Conservation (phyloP, 2,797 vertebrate genomes). For the Etheostoma perlongum region DNA sequence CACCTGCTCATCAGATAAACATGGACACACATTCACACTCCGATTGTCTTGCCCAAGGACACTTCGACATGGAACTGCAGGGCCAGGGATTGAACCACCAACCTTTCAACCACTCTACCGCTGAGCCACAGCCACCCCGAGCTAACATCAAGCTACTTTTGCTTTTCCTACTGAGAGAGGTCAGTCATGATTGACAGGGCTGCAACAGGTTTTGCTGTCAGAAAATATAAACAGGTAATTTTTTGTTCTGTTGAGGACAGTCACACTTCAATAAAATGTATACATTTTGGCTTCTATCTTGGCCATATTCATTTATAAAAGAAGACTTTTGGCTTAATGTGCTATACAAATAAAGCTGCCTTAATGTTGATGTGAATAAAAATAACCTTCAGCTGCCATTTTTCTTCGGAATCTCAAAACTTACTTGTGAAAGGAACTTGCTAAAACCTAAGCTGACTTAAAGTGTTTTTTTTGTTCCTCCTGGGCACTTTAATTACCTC, state of each 20-base stretch:
- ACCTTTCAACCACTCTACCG: too few species aligned
- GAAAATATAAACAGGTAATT: slow-evolving; percentile 9
- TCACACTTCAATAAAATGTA: neutral
- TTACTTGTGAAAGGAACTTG: slow-evolving; percentile 53
- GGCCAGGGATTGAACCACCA: too few species aligned
- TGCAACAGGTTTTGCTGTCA: neutral
- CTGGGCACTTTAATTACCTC: slow-evolving; percentile 72
- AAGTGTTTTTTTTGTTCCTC: slow-evolving; percentile 46
- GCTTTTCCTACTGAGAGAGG: neutral
- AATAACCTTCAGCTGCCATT: neutral
- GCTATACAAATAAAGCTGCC: too few species aligned
- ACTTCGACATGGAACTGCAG: too few species aligned
- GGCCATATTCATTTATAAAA: neutral
- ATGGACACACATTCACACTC: too few species aligned
- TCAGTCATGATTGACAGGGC: neutral
- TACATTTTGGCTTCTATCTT: neutral
- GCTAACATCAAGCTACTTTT: neutral
- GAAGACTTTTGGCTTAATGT: neutral
- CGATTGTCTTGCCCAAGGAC: too few species aligned
- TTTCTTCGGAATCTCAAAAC: slow-evolving; percentile 34
- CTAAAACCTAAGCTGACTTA: slow-evolving; percentile 13
- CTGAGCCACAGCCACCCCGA: too few species aligned
- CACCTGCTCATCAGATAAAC: too few species aligned
- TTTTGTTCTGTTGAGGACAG: neutral
- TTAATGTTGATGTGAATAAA: neutral